phyloP scores from a whole-genome alignment of 1,140 invertebrate genomes.

The Ganaspis sp. region DNA sequence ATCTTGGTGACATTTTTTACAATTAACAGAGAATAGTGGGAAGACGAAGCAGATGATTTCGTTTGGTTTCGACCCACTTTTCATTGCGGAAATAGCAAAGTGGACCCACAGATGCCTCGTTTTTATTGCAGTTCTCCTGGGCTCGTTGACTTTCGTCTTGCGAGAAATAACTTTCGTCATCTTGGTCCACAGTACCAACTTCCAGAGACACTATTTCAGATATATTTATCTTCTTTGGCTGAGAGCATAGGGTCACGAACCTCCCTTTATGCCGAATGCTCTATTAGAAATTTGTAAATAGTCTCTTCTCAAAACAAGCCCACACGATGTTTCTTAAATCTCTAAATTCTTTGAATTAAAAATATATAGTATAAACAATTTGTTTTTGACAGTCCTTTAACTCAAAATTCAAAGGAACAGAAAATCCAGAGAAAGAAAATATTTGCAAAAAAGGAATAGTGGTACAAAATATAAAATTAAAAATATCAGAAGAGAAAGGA shows the following conservation, averaged over 20 bases:
- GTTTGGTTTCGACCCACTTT: constrained; percentile 25
- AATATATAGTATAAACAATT: no score
- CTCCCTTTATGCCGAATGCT: constrained; percentile 33
- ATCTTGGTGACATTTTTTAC: not conserved
- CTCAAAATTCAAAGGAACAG: no score
- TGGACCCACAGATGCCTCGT: constrained; percentile 4
- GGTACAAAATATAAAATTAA: no score
- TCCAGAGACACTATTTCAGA: constrained; percentile 46
- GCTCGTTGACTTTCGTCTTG: constrained; percentile 35
- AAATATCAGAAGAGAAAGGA: no score
- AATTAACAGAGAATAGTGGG: not conserved
- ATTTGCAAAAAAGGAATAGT: no score
- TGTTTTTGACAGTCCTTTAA: no score
- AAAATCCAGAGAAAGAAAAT: no score
- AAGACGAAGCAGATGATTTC: not conserved
- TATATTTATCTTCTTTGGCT: constrained; percentile 50
- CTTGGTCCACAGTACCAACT: constrained; percentile 34
- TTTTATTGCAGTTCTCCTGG: constrained; percentile 36
- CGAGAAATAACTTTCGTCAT: constrained; percentile 50
- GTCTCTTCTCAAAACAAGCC: not conserved
- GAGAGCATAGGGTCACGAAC: constrained; percentile 50
- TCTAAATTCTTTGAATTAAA: not conserved
- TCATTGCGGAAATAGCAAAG: constrained; percentile 13
- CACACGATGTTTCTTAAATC: not conserved
- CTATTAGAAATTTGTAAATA: constrained; percentile 19